Evolutionary conservation across 2,113 vertebrate species (phyloP).

Genomic region (Hipposideros armiger): DNA sequence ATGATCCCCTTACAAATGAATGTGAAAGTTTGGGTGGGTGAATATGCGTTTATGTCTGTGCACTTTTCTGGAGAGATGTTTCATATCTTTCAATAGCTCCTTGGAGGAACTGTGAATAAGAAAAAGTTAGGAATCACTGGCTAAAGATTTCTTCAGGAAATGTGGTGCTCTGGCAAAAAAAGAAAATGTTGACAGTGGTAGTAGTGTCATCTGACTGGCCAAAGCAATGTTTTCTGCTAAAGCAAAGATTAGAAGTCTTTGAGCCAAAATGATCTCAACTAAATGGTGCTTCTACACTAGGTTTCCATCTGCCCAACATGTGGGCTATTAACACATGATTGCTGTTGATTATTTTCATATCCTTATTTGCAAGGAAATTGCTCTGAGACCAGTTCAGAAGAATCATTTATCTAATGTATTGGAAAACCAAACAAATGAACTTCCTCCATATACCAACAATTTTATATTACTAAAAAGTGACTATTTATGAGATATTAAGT

Average conservation of each 20-base stretch:
- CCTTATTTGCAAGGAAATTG: slow-evolving; percentile 65
- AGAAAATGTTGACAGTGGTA: slow-evolving; percentile 71
- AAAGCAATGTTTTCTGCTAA: slow-evolving; percentile 72
- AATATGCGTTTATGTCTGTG: neutral
- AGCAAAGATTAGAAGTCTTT: slow-evolving; percentile 70
- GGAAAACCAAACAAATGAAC: slow-evolving; percentile 66
- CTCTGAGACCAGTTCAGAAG: slow-evolving; percentile 63
- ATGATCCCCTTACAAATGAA: slow-evolving; percentile 3
- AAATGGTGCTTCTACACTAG: slow-evolving; percentile 60
- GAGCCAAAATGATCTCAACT: slow-evolving; percentile 79
- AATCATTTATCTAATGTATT: slow-evolving; percentile 58
- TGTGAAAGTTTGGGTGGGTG: neutral
- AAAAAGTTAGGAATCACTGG: slow-evolving; percentile 54
- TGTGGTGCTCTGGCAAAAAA: slow-evolving; percentile 66
- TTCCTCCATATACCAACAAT: slow-evolving; percentile 4
- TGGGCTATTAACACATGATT: slow-evolving; percentile 73
- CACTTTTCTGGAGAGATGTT: neutral
- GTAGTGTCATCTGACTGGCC: slow-evolving; percentile 73
- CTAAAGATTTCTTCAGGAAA: slow-evolving; percentile 69
- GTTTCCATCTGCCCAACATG: slow-evolving; percentile 76
- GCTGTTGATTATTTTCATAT: slow-evolving; percentile 73
- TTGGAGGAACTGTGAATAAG: neutral
- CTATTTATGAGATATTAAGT: neutral
- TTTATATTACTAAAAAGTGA: slow-evolving; percentile 21
- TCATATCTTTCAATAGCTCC: slow-evolving; percentile 52